A percentile compares a stretch with the other conserved stretches of the same genome.
phyloP scores from a whole-genome alignment of 1,140 invertebrate species.

The Cyrtorhinus lividipennis region DNA sequence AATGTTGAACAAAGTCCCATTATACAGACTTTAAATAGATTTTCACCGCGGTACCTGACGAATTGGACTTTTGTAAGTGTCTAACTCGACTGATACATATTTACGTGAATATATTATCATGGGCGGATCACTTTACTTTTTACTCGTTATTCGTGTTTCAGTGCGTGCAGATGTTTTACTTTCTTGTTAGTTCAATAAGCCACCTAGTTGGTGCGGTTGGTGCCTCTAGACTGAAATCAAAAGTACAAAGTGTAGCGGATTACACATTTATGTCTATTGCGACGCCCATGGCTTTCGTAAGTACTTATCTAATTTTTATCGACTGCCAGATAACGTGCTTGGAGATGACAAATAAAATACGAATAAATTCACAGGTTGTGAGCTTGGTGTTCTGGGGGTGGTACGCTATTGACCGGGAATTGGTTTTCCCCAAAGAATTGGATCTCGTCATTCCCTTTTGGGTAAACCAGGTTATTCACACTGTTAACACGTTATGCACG shows the following conservation, averaged over 20 bases:
- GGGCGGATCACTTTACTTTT: neutral
- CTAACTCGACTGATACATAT: neutral
- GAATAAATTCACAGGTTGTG: constrained; percentile 49
- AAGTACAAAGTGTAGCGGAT: constrained; percentile 43
- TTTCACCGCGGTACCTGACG: constrained; percentile 18
- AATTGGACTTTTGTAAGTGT: constrained; percentile 24
- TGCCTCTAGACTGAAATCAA: constrained; percentile 25
- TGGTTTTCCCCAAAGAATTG: constrained; percentile 64
- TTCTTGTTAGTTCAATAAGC: constrained; percentile 51
- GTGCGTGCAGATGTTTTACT: constrained; percentile 61
- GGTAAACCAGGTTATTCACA: constrained; percentile 82
- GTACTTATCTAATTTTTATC: no score
- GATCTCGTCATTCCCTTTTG: constrained; percentile 64
- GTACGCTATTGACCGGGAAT: constrained; percentile 68
- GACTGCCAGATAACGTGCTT: no score
- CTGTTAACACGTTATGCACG: constrained; percentile 56
- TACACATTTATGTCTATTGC: constrained; percentile 51
- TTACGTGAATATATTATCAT: neutral
- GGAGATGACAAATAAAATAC: neutral
- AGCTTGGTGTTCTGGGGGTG: constrained; percentile 72
- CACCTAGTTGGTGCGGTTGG: constrained; percentile 54
- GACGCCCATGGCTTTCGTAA: constrained; percentile 58
- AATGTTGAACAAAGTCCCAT: neutral
- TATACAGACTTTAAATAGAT: neutral
- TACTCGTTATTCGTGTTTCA: constrained; percentile 32